Evolutionary conservation across 2,797 vertebrate species (phyloP), one percentile per base, ranked within the genome.

Genomic region (Loris lydekkerianus): DNA sequence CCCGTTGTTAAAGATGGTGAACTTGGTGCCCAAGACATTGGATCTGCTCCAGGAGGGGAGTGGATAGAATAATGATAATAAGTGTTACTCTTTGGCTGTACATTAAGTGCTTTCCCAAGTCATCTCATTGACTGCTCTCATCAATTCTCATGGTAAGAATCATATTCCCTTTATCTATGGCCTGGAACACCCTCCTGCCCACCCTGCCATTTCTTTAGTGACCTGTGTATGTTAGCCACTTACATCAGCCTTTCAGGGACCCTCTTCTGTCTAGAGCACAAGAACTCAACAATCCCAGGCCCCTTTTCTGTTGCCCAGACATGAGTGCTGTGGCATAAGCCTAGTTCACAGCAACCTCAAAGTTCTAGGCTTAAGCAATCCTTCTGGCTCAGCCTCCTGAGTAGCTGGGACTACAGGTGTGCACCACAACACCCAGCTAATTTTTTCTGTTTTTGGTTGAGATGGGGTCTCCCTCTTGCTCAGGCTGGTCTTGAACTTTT

Each of bases 1-100:
- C 2, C 99, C 99, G 2, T 98, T 98, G 91, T 99, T 98, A 29
- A 98, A 99, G 63, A 99, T 99, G 2, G 99, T 99, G 96, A 99
- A 99, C 95, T 99, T 99, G 76, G 99, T 99, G 23, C 99, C 99
- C 91, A 99, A 98, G 81, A 99, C 96, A 82, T 99, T 99, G 93
- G 99, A 99, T 97, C 99, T 99, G 91, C 46, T 73, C 93, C 94
- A 43, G 53, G 21, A 80, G 9, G 17, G 29, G 1, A 43, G 40
- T 40, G n/a, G 27, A n/a, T 37, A 94, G 49, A 81, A 89, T 58
- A 73, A 80, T 69, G 60, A 70, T 25, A 56, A 58, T 25, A 23
- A 58, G 18, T 40, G 31, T 95, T 78, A 82, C 18, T 67, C 1
- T 90, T 78, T 13, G 63, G 37, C 29, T 77, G 43, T 56, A 20